A percentile compares a stretch with the other conserved stretches of the same genome.
These are phyloP conservation scores for Polylopha cassiicola DNA, from an alignment of 2,888 invertebrate genomes.

Conservation along the genomic window DNA sequence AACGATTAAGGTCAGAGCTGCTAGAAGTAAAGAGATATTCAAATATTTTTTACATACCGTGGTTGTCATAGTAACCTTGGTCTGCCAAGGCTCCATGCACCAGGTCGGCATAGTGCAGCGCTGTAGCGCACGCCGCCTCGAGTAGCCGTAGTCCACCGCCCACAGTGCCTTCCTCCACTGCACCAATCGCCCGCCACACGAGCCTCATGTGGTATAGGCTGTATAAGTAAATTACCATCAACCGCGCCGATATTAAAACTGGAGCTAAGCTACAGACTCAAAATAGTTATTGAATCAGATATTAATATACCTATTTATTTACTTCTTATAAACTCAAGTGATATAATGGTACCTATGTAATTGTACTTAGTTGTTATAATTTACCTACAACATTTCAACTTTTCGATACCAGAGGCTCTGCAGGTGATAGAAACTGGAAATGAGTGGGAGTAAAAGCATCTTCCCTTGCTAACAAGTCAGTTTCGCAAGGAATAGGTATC, in stretches of 20 bases:
- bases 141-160: conserved; percentile 79
- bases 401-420: no score
- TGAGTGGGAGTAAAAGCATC: no score
- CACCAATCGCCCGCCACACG: conserved; percentile 95
- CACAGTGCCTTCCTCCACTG: conserved; percentile 92
- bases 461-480: no score
- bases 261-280: background rate
- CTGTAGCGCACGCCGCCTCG: conserved; percentile 91
- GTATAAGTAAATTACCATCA: conserved; percentile 1
- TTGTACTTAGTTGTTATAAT: no score
- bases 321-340: no score
- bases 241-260: background rate
- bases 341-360: no score
- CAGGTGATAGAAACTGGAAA: no score
- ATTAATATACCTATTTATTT: background rate
- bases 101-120: conserved; percentile 91
- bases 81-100: conserved; percentile 89
- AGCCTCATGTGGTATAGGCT: conserved; percentile 85
- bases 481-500: no score
- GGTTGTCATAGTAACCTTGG: conserved; percentile 87
- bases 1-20: no score
- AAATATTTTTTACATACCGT: conserved; percentile 42
- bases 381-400: no score
- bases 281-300: background rate
- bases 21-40: no score